These are phyloP conservation scores for Eugnorisma glareosa DNA, from an alignment of 2,888 invertebrate genomes.

Conservation along the genomic window DNA sequence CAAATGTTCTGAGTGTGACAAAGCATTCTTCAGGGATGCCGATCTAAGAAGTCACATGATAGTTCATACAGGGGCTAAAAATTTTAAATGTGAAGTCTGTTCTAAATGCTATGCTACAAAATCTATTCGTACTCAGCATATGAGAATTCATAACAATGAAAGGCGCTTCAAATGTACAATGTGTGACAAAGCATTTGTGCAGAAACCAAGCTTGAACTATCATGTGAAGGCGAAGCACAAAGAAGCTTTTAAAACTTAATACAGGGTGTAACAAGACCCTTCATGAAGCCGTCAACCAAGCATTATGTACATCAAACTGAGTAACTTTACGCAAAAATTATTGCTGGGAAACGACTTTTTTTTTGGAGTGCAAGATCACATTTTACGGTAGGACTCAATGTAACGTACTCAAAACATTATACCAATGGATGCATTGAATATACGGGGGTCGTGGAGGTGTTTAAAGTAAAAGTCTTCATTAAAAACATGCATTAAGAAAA, in stretches of 20 bases:
- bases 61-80: constrained; percentile 82
- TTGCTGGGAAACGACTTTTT: no score
- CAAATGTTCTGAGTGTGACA: constrained; percentile 69
- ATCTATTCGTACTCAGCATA: constrained; percentile 77
- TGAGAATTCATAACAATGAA: constrained; percentile 75
- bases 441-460: no score
- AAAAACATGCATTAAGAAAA: no score
- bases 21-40: constrained; percentile 62
- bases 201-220: constrained; percentile 69
- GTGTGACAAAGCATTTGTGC: constrained; percentile 69
- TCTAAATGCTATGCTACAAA: constrained; percentile 75
- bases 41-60: constrained; percentile 79
- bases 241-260: not conserved
- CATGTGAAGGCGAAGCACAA: constrained; percentile 75
- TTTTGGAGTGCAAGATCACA: no score
- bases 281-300: no score
- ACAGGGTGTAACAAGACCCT: no score
- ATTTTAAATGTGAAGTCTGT: constrained; percentile 81
- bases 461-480: no score
- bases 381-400: no score
- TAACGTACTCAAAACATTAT: no score
- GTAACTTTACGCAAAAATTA: no score
- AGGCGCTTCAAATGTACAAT: constrained; percentile 66
- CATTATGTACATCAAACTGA: no score
- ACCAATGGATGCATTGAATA: no score